Base-by-base conservation (phyloP, 1,140 invertebrate genomes). In the Alviniconcha marisindica region DNA sequence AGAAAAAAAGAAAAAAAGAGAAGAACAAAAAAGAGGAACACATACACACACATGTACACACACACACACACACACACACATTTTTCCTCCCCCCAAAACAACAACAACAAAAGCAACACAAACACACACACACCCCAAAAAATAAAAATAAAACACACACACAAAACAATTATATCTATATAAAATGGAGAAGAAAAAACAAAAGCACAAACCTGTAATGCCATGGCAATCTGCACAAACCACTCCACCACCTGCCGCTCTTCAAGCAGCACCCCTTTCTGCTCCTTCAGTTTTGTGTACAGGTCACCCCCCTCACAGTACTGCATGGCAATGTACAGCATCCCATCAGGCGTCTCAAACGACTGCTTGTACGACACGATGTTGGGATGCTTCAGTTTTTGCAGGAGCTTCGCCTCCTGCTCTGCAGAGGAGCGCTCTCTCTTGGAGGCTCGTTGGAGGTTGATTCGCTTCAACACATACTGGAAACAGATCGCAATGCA, bases 191-290 rank as follows among this genome's bases (percentile, higher is more conserved):
- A 48, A 48, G 44, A 33, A 10, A 33, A 69, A 2, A 69, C n/a
- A 69, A 5, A 69, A 31, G 12, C 24, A 31, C 51, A 71, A 88
- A 94, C 93, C 91, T 93, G 93, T 76, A 94, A 84, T 18, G 94
- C 94, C 92, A 95, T 93, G 31, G 94, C 91, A 42, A 95, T 94
- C 87, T 95, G 94, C 51, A 95, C 93, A 91, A 95, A 94, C 94
- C 94, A 95, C 84, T 95, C 92, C 1, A 94, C 91, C 71, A 95
- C 89, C 60, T 94, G 92, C 63, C 91, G 88, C 86, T 95, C 94
- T 33, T 92, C 91, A 40, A 90, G 83, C 42, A 90, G 82, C 1
- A 88, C 81, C 14, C 91, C 92, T 85, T 93, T 93, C 60, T 93
- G 92, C 84, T 94, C 92, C 82, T 94, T 94, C n/a, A 95, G 91